Conservation (phyloP, 2,113 vertebrate species). For the Cyphomyrus plagiostoma region DNA sequence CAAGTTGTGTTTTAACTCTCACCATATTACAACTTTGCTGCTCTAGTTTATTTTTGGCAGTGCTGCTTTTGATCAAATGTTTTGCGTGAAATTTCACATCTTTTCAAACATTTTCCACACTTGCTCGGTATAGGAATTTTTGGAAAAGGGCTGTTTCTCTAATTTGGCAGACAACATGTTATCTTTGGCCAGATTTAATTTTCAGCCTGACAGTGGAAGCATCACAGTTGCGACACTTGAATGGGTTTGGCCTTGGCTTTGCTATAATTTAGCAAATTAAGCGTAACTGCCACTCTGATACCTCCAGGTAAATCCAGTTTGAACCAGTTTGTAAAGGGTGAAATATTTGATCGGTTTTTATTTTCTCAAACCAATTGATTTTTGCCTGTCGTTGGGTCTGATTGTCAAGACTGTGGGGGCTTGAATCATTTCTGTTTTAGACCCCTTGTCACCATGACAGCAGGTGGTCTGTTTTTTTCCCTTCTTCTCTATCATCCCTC, state of each 20-base stretch:
- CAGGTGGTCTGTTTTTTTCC: not conserved
- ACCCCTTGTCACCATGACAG: not conserved
- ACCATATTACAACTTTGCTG: not conserved
- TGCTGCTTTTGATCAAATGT: too few species aligned
- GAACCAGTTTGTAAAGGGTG: not conserved
- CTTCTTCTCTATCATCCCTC: not conserved
- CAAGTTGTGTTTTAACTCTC: not conserved
- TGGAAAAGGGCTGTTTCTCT: not conserved
- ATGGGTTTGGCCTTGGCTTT: not conserved
- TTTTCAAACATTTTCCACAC: not conserved
- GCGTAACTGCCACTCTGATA: not conserved
- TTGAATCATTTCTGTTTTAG: not conserved
- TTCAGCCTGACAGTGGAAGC: not conserved
- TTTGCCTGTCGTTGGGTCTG: not conserved
- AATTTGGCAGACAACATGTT: not conserved
- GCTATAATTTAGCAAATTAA: not conserved
- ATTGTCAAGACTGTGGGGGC: not conserved
- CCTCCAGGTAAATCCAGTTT: not conserved
- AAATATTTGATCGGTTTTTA: not conserved
- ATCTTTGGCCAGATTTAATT: not conserved
- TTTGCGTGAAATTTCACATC: not conserved
- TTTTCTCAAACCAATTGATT: not conserved
- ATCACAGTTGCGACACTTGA: not conserved
- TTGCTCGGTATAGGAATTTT: not conserved
- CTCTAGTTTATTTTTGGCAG: not conserved